phyloP scores from a whole-genome alignment of 2,113 vertebrate species.

The Rhagologus leucostigma region DNA sequence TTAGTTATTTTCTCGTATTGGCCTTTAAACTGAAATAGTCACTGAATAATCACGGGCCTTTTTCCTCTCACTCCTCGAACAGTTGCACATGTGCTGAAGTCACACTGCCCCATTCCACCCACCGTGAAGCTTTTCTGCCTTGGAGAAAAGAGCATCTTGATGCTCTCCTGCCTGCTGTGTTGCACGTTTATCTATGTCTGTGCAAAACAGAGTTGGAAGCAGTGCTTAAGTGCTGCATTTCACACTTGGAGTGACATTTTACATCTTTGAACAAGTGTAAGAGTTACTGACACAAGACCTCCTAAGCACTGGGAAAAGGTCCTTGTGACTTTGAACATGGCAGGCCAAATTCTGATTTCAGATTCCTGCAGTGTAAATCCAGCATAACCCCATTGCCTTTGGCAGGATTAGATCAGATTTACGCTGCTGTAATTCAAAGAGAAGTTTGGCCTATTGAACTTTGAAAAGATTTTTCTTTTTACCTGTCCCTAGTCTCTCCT shows the following conservation, averaged over 20 bases:
- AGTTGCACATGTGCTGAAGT: not conserved
- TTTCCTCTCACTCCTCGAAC: not conserved
- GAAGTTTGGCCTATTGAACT: slow-evolving; percentile 2
- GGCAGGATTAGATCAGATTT: slow-evolving; percentile 35
- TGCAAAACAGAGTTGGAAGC: not conserved
- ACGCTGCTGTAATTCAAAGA: not conserved
- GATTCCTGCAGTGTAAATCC: not conserved
- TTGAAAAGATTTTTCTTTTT: not conserved
- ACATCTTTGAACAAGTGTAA: not conserved
- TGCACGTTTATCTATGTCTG: not conserved
- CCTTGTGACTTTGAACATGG: not conserved
- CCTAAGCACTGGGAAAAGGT: not conserved
- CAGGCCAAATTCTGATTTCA: not conserved
- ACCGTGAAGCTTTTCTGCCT: not conserved
- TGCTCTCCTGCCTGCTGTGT: not conserved
- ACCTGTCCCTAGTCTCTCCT: not conserved
- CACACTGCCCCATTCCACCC: not conserved
- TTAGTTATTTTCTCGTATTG: not conserved
- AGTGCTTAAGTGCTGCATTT: not conserved
- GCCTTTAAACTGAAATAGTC: not conserved
- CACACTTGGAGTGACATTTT: not conserved
- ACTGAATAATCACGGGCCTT: not conserved
- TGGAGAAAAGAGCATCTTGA: not conserved
- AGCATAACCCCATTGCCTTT: not conserved
- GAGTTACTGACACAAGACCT: not conserved